These are phyloP conservation scores for Australoheros scitulus DNA, from an alignment of 2,113 vertebrate genomes.

Conservation along the genomic window DNA sequence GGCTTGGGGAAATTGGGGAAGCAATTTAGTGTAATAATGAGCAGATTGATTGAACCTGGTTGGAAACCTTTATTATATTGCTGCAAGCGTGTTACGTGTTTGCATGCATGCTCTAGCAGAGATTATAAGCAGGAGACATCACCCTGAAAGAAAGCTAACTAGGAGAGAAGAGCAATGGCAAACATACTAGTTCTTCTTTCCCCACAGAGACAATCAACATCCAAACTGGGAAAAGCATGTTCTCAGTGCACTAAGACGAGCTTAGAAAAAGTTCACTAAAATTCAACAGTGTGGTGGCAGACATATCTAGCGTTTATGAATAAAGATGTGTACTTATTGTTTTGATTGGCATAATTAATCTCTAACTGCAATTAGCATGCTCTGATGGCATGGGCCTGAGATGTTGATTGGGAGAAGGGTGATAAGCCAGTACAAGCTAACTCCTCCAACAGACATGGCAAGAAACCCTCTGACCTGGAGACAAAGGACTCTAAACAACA, in stretches of 20 bases:
- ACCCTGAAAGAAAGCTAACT: neutral
- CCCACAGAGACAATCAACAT: neutral
- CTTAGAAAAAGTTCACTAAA: neutral
- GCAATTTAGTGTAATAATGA: constrained; percentile 36
- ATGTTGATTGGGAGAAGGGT: neutral
- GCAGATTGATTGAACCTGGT: constrained; percentile 47
- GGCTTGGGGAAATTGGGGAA: constrained; percentile 19
- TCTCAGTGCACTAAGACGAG: neutral
- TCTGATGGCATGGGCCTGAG: neutral
- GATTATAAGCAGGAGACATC: neutral
- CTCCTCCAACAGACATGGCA: neutral
- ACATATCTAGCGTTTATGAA: too few species aligned
- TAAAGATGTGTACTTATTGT: neutral
- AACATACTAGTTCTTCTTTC: too few species aligned
- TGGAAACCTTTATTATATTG: constrained; percentile 39
- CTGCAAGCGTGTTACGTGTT: constrained; percentile 4
- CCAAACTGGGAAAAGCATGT: neutral
- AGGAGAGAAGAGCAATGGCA: neutral
- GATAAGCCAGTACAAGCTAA: neutral
- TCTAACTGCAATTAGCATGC: neutral
- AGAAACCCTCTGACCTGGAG: neutral
- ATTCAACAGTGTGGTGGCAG: neutral
- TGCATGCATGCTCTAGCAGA: neutral
- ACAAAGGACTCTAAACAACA: too few species aligned
- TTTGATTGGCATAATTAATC: neutral